Conservation (phyloP, 2,113 vertebrate species). For the Malurus melanocephalus region DNA sequence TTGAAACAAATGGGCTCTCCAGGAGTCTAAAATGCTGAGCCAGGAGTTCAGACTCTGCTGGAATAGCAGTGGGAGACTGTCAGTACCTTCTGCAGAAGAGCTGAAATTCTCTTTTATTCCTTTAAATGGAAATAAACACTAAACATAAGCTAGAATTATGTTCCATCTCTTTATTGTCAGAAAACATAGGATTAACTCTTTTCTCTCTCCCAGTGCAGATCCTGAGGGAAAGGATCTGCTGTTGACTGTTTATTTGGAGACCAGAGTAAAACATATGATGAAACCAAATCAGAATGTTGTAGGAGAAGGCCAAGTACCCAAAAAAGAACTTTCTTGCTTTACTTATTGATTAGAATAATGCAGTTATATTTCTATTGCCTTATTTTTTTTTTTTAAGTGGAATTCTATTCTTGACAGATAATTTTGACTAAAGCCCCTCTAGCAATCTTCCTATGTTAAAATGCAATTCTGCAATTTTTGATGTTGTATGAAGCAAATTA, state of each 20-base stretch:
- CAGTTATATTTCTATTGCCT: not conserved
- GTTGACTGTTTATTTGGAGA: not conserved
- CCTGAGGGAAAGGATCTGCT: not conserved
- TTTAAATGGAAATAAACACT: not conserved
- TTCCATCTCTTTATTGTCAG: not conserved
- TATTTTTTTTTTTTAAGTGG: not conserved
- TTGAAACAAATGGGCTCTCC: not conserved
- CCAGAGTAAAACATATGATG: not conserved
- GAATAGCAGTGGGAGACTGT: not conserved
- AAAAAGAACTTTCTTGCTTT: not conserved
- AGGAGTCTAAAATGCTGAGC: not conserved
- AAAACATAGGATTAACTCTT: not conserved
- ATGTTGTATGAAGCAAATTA: not conserved
- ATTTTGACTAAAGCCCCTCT: not conserved
- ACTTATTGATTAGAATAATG: not conserved
- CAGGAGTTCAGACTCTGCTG: not conserved
- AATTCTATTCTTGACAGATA: not conserved
- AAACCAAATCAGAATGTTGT: not conserved
- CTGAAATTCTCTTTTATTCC: not conserved
- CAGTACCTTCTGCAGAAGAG: not conserved
- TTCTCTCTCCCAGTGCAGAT: fast-evolving
- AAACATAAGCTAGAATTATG: not conserved
- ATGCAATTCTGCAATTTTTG: not conserved
- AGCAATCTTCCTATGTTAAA: not conserved
- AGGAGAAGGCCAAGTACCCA: not conserved